A percentile compares a stretch with the other conserved stretches of the same genome.
phyloP scores from a whole-genome alignment of 2,797 vertebrate genomes.

The Craterocephalus amniculus region DNA sequence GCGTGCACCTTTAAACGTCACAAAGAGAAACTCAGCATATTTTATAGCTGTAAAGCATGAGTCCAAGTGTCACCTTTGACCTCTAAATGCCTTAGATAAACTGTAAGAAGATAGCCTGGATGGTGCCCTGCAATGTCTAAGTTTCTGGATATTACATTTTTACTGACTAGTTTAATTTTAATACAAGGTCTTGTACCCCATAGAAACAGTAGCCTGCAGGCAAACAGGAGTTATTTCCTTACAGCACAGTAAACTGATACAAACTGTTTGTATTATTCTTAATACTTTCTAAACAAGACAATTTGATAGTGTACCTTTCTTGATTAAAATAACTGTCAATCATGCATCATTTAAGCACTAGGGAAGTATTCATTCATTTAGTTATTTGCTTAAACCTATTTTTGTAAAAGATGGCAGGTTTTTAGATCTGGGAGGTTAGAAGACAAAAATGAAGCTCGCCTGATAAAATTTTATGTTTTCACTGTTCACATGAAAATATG shows the following conservation, averaged over 20 bases:
- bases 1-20: conserved; percentile 21
- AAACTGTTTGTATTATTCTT: background rate
- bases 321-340: no score
- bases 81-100: background rate
- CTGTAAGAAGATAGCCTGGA: background rate
- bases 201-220: background rate
- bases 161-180: background rate
- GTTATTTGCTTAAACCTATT: no score
- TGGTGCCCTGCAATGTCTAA: background rate
- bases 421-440: no score
- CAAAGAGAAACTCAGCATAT: background rate
- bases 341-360: background rate
- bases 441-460: background rate
- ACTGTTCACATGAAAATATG: background rate
- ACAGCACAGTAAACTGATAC: background rate
- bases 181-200: background rate
- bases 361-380: no score
- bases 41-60: conserved; percentile 1
- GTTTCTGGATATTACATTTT: background rate
- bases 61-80: background rate
- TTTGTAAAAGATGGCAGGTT: no score
- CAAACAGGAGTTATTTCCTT: background rate
- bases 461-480: background rate
- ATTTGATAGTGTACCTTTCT: no score
- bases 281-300: background rate